These are phyloP conservation scores for Peromyscus californicus DNA, from an alignment of 2,113 vertebrate genomes.

Conservation along the genomic window DNA sequence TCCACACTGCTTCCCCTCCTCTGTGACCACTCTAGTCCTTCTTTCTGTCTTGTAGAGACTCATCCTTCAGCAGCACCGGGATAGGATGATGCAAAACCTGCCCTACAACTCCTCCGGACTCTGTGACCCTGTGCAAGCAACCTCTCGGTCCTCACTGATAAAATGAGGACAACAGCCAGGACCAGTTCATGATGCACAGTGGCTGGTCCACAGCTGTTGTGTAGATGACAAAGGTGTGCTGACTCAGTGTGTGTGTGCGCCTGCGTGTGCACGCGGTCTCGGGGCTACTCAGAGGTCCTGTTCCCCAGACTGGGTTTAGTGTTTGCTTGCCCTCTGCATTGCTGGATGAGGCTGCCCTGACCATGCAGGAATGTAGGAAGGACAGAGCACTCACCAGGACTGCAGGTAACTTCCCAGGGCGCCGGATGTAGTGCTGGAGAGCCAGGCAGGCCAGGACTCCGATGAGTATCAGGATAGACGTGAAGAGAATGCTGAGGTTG, in stretches of 20 bases:
- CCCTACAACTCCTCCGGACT: background rate
- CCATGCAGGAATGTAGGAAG: background rate
- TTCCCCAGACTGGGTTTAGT: background rate
- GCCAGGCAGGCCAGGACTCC: conserved; percentile 70
- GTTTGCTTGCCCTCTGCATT: background rate
- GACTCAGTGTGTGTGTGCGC: background rate
- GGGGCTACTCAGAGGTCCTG: background rate
- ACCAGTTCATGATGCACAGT: background rate
- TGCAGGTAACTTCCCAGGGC: conserved; percentile 59
- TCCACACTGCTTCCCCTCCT: background rate
- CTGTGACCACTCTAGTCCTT: background rate
- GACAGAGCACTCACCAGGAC: conserved; percentile 86
- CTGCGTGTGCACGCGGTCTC: background rate
- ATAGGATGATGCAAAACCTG: background rate
- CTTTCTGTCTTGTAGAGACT: background rate
- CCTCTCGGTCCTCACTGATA: background rate
- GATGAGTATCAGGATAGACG: conserved; percentile 41
- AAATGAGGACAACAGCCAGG: background rate
- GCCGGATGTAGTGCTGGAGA: conserved; percentile 78
- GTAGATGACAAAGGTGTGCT: background rate
- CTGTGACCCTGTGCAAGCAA: background rate
- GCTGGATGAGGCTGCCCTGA: background rate
- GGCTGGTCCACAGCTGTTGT: background rate
- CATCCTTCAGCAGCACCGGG: background rate
- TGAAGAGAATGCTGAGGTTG: conserved; percentile 21